These are phyloP conservation scores for Drosophila sproati DNA, from an alignment of 1,140 invertebrate species.

Conservation along the genomic window DNA sequence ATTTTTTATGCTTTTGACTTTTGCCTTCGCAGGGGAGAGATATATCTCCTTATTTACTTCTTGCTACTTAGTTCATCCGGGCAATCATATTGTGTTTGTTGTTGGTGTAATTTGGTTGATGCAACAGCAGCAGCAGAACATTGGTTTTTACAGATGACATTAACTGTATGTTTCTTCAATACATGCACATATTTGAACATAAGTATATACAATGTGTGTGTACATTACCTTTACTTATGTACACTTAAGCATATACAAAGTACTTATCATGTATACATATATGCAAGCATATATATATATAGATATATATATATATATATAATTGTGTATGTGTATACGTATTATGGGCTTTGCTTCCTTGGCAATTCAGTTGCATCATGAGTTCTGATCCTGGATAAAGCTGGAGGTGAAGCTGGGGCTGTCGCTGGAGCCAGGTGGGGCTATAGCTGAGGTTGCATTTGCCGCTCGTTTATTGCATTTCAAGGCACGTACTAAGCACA, in stretches of 20 bases:
- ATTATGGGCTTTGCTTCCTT: constrained; percentile 13
- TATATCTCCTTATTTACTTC: background rate
- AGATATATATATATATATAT: background rate
- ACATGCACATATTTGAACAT: background rate
- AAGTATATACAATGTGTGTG: background rate
- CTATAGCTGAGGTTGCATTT: constrained; percentile 40
- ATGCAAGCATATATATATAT: background rate
- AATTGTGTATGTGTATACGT: background rate
- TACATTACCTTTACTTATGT: background rate
- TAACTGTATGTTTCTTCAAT: constrained; percentile 25
- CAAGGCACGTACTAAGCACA: constrained; percentile 59
- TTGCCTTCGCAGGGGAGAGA: background rate
- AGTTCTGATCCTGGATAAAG: constrained; percentile 27
- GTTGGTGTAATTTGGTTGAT: background rate
- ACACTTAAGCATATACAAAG: background rate
- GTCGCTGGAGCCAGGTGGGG: constrained; percentile 23
- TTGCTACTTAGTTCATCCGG: background rate
- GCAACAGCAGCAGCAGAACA: constrained; percentile 9
- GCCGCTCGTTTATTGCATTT: constrained; percentile 59
- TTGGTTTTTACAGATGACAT: constrained; percentile 25
- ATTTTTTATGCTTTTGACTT: too few species aligned
- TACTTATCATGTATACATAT: background rate
- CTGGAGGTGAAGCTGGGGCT: background rate
- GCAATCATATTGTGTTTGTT: background rate
- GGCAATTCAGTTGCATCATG: constrained; percentile 30